Conservation (phyloP, 2,888 invertebrate genomes). For the Dendrolimus pini region DNA sequence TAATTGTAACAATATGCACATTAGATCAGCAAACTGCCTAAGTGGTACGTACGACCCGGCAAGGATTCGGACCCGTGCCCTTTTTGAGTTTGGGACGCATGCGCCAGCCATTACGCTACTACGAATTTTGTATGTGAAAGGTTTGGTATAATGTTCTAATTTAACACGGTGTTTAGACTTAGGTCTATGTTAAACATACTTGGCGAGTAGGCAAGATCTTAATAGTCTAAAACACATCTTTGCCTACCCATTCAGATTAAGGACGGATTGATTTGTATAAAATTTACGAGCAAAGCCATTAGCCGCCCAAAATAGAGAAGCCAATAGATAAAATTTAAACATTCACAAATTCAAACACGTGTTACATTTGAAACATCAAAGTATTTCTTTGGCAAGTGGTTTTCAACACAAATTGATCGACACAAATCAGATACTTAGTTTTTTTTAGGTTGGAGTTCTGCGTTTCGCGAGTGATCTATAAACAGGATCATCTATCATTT, state of each 20-base stretch:
- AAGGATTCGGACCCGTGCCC: no score
- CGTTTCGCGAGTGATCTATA: conserved; percentile 36
- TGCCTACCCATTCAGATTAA: not conserved
- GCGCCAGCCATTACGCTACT: no score
- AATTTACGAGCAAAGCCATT: not conserved
- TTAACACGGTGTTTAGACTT: no score
- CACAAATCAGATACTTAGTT: conserved; percentile 30
- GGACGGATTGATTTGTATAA: not conserved
- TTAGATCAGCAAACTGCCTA: no score
- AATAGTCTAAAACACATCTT: not conserved
- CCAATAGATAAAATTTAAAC: not conserved
- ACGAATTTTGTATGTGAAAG: no score
- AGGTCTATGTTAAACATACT: no score
- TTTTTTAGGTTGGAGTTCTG: conserved; percentile 37
- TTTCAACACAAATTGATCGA: conserved; percentile 39
- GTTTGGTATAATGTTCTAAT: no score
- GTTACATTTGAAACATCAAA: conserved; percentile 43
- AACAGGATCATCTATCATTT: conserved; percentile 41
- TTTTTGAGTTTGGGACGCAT: no score
- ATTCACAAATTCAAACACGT: not conserved
- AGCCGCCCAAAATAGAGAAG: not conserved
- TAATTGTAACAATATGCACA: no score
- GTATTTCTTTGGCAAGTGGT: conserved; percentile 35
- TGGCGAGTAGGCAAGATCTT: not conserved
- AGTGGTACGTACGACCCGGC: no score